These are phyloP conservation scores for Meganola albula DNA, from an alignment of 2,888 invertebrate species.

Conservation along the genomic window DNA sequence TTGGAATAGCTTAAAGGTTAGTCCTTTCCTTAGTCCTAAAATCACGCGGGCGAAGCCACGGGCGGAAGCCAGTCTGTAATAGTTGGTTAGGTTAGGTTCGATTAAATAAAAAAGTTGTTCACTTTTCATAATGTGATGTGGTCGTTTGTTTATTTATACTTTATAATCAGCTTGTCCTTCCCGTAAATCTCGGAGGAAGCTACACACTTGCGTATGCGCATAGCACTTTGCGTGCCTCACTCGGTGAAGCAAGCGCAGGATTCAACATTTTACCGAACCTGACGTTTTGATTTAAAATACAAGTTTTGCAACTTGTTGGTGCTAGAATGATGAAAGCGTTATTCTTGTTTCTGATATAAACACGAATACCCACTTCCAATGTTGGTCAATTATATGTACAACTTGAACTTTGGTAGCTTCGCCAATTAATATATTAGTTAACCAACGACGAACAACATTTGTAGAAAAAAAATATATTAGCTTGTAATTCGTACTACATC, in stretches of 20 bases:
- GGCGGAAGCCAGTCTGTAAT: too few relatives aligned
- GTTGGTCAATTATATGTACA: slow-evolving; percentile 27
- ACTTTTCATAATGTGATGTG: slow-evolving; percentile 45
- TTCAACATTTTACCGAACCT: slow-evolving; percentile 22
- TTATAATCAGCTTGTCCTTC: slow-evolving; percentile 51
- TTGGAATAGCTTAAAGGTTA: too few relatives aligned
- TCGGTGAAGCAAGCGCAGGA: slow-evolving; percentile 23
- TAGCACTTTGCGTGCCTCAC: slow-evolving; percentile 31
- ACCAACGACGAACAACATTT: neutral
- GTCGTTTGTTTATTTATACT: slow-evolving; percentile 48
- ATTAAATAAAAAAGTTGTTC: too few relatives aligned
- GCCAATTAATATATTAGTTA: neutral
- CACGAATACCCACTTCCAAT: slow-evolving; percentile 19
- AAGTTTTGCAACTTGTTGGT: slow-evolving; percentile 22
- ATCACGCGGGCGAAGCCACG: too few relatives aligned
- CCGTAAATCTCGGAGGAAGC: slow-evolving; percentile 41
- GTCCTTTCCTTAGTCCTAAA: too few relatives aligned
- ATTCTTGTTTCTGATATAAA: slow-evolving; percentile 23
- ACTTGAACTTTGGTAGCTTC: slow-evolving; percentile 15
- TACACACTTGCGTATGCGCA: slow-evolving; percentile 36
- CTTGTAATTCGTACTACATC: too few relatives aligned
- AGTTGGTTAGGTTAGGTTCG: too few relatives aligned
- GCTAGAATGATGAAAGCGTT: slow-evolving; percentile 19
- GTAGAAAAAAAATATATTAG: slow-evolving; percentile 20
- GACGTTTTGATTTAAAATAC: slow-evolving; percentile 24